Percentiles rank a stretch among this genome's conserved stretches.
These are phyloP conservation scores for Patiria miniata DNA, from an alignment of 35 echinoderm and acorn worm genomes.

Conservation along the genomic window DNA sequence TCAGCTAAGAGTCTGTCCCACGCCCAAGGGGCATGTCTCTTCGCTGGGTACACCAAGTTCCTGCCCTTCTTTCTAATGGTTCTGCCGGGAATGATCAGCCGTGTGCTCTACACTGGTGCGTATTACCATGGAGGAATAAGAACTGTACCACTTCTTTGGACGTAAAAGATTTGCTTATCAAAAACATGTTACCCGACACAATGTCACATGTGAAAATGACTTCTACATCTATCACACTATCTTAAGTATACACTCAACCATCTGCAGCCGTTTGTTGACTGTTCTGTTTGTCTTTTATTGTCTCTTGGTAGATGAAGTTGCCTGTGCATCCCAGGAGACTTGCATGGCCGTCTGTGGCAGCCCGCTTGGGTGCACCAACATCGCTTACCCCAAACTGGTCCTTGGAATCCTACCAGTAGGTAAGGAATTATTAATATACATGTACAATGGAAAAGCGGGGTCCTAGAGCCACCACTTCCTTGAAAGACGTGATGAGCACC, in stretches of 20 bases:
- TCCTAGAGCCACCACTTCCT: too few species aligned
- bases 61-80: slow-evolving; percentile 90
- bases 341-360: slow-evolving; percentile 87
- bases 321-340: slow-evolving; percentile 57
- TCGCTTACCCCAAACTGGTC: slow-evolving; percentile 78
- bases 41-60: slow-evolving; percentile 82
- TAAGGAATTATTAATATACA: slow-evolving; percentile 1
- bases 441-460: too few species aligned
- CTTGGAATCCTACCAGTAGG: slow-evolving; percentile 69
- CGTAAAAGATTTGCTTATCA: too few species aligned
- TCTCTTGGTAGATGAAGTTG: slow-evolving; percentile 70
- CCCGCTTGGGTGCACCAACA: slow-evolving; percentile 65
- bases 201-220: too few species aligned
- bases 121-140: too few species aligned
- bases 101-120: slow-evolving; percentile 76
- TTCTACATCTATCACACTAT: too few species aligned
- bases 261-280: too few species aligned
- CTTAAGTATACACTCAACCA: too few species aligned
- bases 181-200: too few species aligned
- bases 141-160: too few species aligned
- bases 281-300: not conserved
- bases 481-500: not conserved
- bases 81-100: slow-evolving; percentile 88
- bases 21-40: slow-evolving; percentile 77
- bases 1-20: slow-evolving; percentile 89